These are phyloP conservation scores for Brenthis ino DNA, from an alignment of 2,888 invertebrate genomes.

Conservation along the genomic window DNA sequence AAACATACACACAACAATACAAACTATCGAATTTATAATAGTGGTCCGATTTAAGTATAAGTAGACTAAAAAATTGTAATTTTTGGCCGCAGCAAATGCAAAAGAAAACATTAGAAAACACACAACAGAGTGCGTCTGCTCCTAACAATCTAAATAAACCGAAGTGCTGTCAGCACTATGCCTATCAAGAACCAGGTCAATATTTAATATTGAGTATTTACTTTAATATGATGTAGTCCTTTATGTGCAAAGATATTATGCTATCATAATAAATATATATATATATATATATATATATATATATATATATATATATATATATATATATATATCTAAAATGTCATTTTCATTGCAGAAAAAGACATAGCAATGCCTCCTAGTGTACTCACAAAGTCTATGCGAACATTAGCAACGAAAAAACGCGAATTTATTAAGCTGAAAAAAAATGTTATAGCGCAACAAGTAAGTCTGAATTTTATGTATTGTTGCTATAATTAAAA, in stretches of 20 bases:
- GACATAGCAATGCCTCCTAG: conserved; percentile 55
- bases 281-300: too few species aligned
- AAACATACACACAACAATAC: too few species aligned
- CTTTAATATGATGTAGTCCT: not conserved
- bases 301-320: not conserved
- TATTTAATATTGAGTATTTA: conserved; percentile 1
- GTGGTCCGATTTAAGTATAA: too few species aligned
- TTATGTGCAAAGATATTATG: too few species aligned
- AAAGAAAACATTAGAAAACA: conserved; percentile 37
- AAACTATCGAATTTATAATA: too few species aligned
- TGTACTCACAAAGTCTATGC: conserved; percentile 55
- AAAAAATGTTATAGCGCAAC: conserved; percentile 58
- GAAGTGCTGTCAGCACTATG: conserved; percentile 26
- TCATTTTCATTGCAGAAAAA: conserved; percentile 50
- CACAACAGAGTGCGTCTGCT: conserved; percentile 37
- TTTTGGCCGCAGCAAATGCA: conserved; percentile 28
- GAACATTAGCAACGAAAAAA: conserved; percentile 61
- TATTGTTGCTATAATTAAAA: not conserved
- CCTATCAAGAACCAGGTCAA: conserved; percentile 42
- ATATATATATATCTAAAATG: too few species aligned
- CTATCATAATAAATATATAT: not conserved
- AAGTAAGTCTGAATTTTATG: conserved; percentile 49
- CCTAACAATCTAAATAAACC: conserved; percentile 35
- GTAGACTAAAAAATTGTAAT: not conserved
- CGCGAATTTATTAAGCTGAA: conserved; percentile 66